Evolutionary conservation across 2,888 invertebrate genomes (phyloP), one percentile per base, ranked within the genome.

Genomic region (Cephus sareptanus): DNA sequence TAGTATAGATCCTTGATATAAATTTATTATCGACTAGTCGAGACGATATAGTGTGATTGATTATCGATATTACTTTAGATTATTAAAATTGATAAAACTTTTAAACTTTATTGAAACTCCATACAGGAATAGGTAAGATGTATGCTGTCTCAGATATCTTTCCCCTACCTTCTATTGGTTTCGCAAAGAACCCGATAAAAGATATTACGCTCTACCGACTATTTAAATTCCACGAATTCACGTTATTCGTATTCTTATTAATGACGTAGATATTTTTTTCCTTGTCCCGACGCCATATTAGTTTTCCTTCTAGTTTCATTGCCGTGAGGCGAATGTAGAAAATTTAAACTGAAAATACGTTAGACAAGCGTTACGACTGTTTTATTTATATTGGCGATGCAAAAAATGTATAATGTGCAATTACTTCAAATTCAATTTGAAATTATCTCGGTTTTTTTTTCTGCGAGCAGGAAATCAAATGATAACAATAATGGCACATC

Each of bases 401-500:
- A 37, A 13, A 37, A 37, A 15, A 15, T 37, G 0, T 15, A 37
- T 13, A 37, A 15, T 35, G 13, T 15, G 13, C 4, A 15, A 15
- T 37, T 37, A 0, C 37, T 15, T 37, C 37, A 13, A 4, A 37
- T 40, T 40, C 40, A 15, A 40, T 40, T 40, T 15, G 40, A 40
- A 34, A 33, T 73, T 73, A 34, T 35, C 23, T 34, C 35, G 23
- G 35, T 69, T 77, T 77, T 30, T 71, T 73, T 40, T 30, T n/a
- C 33, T 33, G 68, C 11, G 31, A 13, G 73, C n/a, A 15, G 40
- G 30, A 33, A 37, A 12, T 35, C 68, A 34, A 56, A 73, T 34
- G 56, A n/a, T 37, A 34, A 76, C 71, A 74, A 30, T 37, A 13
- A 37, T 35, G 34, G 71, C 37, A 73, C 69, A 34, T 76, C 69